Evolutionary conservation across 2,888 invertebrate genomes (phyloP), one percentile per base, ranked within the genome.

Genomic region (Graphium colonna): DNA sequence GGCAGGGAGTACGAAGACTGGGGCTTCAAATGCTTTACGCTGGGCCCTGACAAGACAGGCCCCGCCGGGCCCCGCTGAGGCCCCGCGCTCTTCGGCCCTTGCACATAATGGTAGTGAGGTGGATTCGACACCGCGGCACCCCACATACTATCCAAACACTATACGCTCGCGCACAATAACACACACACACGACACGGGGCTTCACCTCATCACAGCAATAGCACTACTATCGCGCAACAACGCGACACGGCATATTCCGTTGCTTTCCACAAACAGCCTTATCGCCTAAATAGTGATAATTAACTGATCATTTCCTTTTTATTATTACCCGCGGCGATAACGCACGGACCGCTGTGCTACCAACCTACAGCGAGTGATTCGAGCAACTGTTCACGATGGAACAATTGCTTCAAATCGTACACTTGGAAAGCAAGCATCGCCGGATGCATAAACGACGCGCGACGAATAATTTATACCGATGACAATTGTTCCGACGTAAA

Each of bases 1-100:
- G 89, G 91, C 64, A 91, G 71, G 60, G 91, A 91, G 71, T 91
- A 90, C 55, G 86, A 88, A n/a, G 86, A 85, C 66, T 88, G 88
- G 18, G 89, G 89, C 58, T 86, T 71, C 58, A 90, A 67, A 61
- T 85, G 82, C 57, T 79, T 78, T 39, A 73, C 65, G 52, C 68
- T 74, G 69, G 88, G 86, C 21, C 86, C 85, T 1, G 79, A 68
- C 58, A 87, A 63, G 50, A 87, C 65, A 7, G 86, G 87, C 9
- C 86, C 87, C 39, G 77, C 69, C 1, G 87, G 86, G 1, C 85
- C 85, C 15, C 74, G 71, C 52, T 77, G 80, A 17, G 79, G 75
- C 10, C 76, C 66, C 16, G 78, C 72, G 31, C 74, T 74, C 8
- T 73, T 65, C n/a, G 82, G 67, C 44, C 83, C 83, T 61, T 82